Conservation (phyloP, 2,888 invertebrate genomes). For the Caradrina clavipalpis region DNA sequence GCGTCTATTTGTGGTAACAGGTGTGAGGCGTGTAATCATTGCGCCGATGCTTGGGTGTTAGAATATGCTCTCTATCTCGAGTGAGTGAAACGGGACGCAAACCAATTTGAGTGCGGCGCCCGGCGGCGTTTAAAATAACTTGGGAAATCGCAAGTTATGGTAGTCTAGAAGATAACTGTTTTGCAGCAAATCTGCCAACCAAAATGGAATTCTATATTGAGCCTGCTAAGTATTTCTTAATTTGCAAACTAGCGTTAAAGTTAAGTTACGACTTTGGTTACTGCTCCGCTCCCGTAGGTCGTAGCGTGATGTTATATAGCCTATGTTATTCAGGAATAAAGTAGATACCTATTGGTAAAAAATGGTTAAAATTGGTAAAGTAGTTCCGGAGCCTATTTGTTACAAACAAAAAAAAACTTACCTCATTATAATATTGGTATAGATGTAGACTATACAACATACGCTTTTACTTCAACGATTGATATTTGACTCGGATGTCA, state of each 20-base stretch:
- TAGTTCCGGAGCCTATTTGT: no score
- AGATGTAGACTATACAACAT: no score
- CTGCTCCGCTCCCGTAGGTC: no score
- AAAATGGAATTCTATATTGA: neutral
- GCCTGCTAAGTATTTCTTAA: neutral
- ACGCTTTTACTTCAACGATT: neutral
- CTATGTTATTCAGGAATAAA: no score
- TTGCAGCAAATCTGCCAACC: neutral
- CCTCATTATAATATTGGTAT: no score
- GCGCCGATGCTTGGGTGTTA: constrained; percentile 45
- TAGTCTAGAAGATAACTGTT: neutral
- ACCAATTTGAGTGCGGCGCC: constrained; percentile 22
- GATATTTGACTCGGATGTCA: neutral
- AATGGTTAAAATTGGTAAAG: no score
- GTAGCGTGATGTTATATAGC: no score
- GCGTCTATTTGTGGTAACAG: constrained; percentile 79
- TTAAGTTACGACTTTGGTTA: no score
- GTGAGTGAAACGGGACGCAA: constrained; percentile 36
- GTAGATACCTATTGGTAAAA: no score
- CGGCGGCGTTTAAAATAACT: constrained; percentile 39
- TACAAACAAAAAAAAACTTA: no score
- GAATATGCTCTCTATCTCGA: constrained; percentile 45
- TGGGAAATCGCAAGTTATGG: constrained; percentile 17
- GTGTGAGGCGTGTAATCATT: constrained; percentile 67
- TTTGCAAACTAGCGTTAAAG: neutral